phyloP scores from a whole-genome alignment of 2,113 vertebrate genomes.

The Oncorhynchus kisutch region DNA sequence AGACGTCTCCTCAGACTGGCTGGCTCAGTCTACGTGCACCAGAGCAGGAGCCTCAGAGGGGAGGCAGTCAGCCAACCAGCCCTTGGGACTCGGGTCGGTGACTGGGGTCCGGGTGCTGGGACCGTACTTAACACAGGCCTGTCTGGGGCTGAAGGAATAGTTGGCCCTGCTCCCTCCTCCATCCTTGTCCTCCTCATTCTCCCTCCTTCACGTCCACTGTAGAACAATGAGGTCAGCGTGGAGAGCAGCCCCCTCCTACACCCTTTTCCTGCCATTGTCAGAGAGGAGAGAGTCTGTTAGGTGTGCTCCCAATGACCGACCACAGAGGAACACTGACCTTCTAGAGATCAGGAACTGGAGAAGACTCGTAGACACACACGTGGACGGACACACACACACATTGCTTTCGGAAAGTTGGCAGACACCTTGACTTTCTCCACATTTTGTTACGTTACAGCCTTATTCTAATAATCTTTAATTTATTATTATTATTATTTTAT shows the following conservation, averaged over 20 bases:
- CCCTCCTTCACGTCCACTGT: constrained; percentile 54
- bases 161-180: not conserved
- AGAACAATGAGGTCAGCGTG: constrained; percentile 65
- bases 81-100: not conserved
- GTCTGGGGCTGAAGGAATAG: not conserved
- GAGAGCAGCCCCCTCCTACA: constrained; percentile 54
- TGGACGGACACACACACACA: not conserved
- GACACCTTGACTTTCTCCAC: too few relatives aligned
- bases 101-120: constrained; percentile 43
- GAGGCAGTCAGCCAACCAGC: not conserved
- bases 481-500: too few relatives aligned
- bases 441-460: too few relatives aligned
- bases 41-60: constrained; percentile 53
- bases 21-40: constrained; percentile 65
- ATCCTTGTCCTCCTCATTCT: constrained; percentile 26
- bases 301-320: not conserved
- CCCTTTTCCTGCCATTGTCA: constrained; percentile 69
- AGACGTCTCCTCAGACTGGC: constrained; percentile 54
- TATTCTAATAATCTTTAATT: too few relatives aligned
- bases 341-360: not conserved
- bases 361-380: not conserved
- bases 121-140: constrained; percentile 4
- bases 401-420: too few relatives aligned
- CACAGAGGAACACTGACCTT: not conserved
- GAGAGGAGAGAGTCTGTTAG: too few relatives aligned